Base-by-base conservation (phyloP, 1,140 invertebrate species). In the Panagrolaimus sp. region DNA sequence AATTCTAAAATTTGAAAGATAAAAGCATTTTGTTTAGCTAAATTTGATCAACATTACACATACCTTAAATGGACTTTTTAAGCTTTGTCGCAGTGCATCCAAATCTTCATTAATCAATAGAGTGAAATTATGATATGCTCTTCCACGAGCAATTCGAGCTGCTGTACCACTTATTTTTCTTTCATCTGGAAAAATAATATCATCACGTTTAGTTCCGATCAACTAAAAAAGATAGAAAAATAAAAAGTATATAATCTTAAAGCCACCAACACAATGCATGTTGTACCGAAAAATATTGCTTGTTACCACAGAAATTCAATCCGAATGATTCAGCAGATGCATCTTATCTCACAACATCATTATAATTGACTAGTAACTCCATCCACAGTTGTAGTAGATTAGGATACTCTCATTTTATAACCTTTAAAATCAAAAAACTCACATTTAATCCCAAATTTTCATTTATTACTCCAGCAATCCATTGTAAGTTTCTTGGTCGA, bases 121-220 rank as follows among this genome's bases (percentile, higher is more conserved):
- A 44, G 80, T 81, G n/a, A 81, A 69, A 68, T 81, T 81, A 62
- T 81, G 80, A 65, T 81, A 81, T 27, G 80, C 80, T 16, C 71
- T 57, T 7, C 73, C 75, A 16, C 69, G 48, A 1, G 78, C 70
- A 44, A 81, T 79, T 68, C 80, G 45, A 5, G 80, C 80, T 8
- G 80, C 80, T 0, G 80, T 81, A 61, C 80, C 80, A 16, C 80
- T 82, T 11, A 81, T 65, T 69, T 81, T 81, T 16, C 76, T 31
- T 20, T 65, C 68, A 14, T 78, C 78, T 31, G 72, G 71, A 13
- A 81, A 44, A 45, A 82, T 53, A 63, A 81, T 65, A 46, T 82
- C 80, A 48, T 81, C 79, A 9, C 79, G 64, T 45, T 62, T 43
- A 42, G 71, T 81, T 45, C 70, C 69, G 1, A 68, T 74, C 8